Base-by-base conservation (phyloP, 64 coral and sea anemone genomes). In the Porites australiensis region DNA sequence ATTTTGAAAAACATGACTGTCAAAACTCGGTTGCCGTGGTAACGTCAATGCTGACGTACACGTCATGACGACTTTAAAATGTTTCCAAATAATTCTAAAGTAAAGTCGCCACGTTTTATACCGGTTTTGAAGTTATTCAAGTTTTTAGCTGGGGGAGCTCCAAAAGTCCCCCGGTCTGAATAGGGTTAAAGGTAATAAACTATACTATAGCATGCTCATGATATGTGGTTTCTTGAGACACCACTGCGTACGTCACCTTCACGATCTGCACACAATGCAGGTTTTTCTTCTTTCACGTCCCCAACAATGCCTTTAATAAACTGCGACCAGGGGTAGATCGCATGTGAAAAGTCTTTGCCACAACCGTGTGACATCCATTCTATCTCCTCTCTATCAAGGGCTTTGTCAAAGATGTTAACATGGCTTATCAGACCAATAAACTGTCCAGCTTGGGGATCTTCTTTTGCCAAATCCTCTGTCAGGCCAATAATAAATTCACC, bases 401-500 rank as follows among this genome's bases (percentile, higher is more conserved):
- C 54, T 3, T 27, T 46, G 50, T 86, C 66, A 11, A 81, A 92
- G 5, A 85, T 71, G 79, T 85, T 85, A 3, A 92, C 19, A 43
- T 75, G 12, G 45, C 79, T 92, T 4, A 92, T 76, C 6, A 44
- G 7, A 59, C 90, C 90, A 45, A 92, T 82, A 76, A 92, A 92
- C 81, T 92, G 49, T 6, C 90, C 90, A 27, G 70, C 79, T 23
- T 60, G 44, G 15, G 45, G 2, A 11, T 79, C 79, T 52, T 85
- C 18, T 53, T 12, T 66, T 74, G 79, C 52, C 49, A 50, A 58
- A 51, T 83, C 62, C 57, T 86, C 13, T 55, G 80, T 83, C 47
- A 92, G 14, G 14, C 80, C 90, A 58, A 92, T 22, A 12, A 92
- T 86, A 27, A 92, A 73, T 60, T 92, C 90, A 49, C 90, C 90